These are phyloP conservation scores for Gymnothorax javanicus DNA, from an alignment of 2,797 vertebrate species.

Conservation along the genomic window DNA sequence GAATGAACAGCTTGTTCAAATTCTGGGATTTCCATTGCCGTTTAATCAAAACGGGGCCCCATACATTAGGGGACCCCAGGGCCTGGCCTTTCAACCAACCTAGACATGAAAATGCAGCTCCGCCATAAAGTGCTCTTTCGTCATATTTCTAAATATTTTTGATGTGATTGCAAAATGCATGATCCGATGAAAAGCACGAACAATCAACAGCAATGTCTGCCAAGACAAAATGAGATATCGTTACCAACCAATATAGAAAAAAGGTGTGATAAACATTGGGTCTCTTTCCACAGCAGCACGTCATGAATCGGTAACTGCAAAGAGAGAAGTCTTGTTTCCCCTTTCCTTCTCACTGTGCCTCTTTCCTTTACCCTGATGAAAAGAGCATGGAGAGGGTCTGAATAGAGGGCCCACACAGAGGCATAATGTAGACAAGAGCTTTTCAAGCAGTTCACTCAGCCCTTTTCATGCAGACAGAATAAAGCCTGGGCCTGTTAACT, in stretches of 20 bases:
- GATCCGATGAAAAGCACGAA: slow-evolving; percentile 9
- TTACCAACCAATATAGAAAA: background rate
- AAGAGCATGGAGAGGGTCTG: slow-evolving; percentile 27
- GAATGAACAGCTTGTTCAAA: too few species aligned
- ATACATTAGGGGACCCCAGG: too few species aligned
- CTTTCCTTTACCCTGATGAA: slow-evolving; percentile 11
- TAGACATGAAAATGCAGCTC: background rate
- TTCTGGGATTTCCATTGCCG: too few species aligned
- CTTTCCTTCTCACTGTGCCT: background rate
- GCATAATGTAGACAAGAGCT: slow-evolving; percentile 27
- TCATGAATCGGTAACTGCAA: slow-evolving; percentile 11
- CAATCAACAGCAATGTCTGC: background rate
- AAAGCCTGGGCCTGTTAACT: slow-evolving; percentile 11
- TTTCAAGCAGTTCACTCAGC: slow-evolving; percentile 4
- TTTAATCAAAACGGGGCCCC: too few species aligned
- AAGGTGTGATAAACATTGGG: background rate
- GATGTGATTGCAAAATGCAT: background rate
- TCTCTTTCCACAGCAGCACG: background rate
- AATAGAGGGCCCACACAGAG: slow-evolving; percentile 20
- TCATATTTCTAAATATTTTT: background rate
- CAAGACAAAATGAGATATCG: background rate
- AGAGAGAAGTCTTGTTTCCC: slow-evolving; percentile 1
- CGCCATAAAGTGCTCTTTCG: background rate
- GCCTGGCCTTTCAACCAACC: background rate
- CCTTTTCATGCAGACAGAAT: slow-evolving; percentile 22